Base-by-base conservation (phyloP, 2,797 vertebrate species). In the Cossypha heuglini region DNA sequence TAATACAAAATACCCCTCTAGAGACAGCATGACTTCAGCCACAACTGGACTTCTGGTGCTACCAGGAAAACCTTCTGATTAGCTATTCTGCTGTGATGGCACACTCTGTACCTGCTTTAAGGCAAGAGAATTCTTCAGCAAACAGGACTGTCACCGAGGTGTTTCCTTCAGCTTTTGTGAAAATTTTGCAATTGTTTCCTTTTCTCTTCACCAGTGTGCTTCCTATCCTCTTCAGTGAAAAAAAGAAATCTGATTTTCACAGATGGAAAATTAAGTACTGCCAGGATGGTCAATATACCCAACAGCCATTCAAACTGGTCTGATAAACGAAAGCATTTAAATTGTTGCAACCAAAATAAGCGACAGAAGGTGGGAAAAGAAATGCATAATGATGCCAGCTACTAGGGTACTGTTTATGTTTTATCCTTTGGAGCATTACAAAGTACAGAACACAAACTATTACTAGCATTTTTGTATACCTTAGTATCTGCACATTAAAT, bases 261-360 rank as follows among this genome's bases (percentile, higher is more conserved):
- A 96, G 94, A 96, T 77, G 91, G 94, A 96, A 82, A 95, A 96
- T 79, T 94, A 96, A 96, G 77, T 61, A 93, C 86, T 93, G 94
- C 76, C 64, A 96, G 74, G 48, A 96, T 93, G 93, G 88, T 96
- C 94, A 96, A 91, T 91, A 85, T 86, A 96, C 72, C 78, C 93
- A 97, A 93, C 76, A 81, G 86, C 82, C 95, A 97, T 92, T 93
- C 94, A 96, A 97, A 97, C 49, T 90, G 91, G 94, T 76, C 82
- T 59, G 71, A 92, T 94, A 95, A 97, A 88, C 40, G 74, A 77
- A 93, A 94, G 75, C 85, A 94, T 93, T 97, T 97, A 97, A 96
- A 96, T 89, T 95, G 72, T 80, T 94, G 89, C 84, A 92, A 95
- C 72, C 75, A 80, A 95, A 96, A 92, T 74, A 97, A 96, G 89